Evolutionary conservation across 2,888 invertebrate genomes (phyloP).

Genomic region (Diarsia mendica): DNA sequence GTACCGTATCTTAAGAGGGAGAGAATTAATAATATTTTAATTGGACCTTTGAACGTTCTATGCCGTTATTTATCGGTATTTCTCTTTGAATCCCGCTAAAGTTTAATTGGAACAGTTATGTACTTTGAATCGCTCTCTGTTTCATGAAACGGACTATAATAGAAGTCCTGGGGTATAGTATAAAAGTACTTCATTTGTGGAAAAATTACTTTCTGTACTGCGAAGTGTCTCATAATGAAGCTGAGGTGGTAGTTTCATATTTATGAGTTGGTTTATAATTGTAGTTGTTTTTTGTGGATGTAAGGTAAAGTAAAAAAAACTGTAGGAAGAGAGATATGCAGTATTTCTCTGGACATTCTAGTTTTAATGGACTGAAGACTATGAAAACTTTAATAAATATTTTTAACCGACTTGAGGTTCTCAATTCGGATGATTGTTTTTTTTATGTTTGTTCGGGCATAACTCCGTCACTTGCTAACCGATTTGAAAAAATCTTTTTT

Average conservation of each 20-base stretch:
- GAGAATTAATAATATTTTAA: constrained; percentile 66
- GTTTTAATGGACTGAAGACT: background rate
- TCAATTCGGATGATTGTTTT: too few species aligned
- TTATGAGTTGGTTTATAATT: constrained; percentile 6
- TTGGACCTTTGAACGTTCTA: constrained; percentile 53
- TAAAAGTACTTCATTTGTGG: constrained; percentile 27
- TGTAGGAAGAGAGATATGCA: too few species aligned
- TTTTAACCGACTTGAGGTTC: too few species aligned
- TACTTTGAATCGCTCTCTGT: constrained; percentile 40
- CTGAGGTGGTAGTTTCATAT: constrained; percentile 6
- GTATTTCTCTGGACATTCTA: background rate
- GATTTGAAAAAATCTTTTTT: too few species aligned
- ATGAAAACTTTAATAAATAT: too few species aligned
- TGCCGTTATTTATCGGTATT: constrained; percentile 62
- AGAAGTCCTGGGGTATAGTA: constrained; percentile 6
- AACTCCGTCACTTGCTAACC: too few species aligned
- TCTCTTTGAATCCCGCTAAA: constrained; percentile 60
- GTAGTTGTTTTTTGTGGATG: constrained; percentile 7
- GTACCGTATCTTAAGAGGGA: constrained; percentile 38
- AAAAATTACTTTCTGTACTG: constrained; percentile 25
- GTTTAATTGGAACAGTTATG: constrained; percentile 61
- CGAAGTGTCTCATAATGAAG: constrained; percentile 18
- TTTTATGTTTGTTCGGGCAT: too few species aligned
- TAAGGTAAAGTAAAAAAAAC: background rate
- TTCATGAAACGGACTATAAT: constrained; percentile 46